Conservation (phyloP, 2,888 invertebrate genomes). For the Meliscaeva auricollis region DNA sequence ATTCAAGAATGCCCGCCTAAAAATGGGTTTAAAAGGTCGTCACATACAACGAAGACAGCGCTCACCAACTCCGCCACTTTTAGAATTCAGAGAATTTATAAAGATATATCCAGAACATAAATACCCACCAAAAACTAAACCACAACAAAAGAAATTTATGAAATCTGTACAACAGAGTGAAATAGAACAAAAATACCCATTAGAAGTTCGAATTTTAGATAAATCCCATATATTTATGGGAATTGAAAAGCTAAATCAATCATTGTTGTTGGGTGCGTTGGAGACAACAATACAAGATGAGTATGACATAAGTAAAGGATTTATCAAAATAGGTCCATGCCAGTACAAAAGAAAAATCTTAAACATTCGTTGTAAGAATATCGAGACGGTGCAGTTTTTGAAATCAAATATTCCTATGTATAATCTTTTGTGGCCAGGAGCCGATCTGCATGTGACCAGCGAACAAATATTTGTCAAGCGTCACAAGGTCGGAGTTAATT, state of each 20-base stretch:
- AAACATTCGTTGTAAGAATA: background rate
- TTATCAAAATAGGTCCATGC: slow-evolving; percentile 1
- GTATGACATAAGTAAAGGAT: background rate
- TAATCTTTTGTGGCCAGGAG: background rate
- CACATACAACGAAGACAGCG: no score
- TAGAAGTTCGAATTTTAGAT: slow-evolving; percentile 5
- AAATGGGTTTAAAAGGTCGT: background rate
- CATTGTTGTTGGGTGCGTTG: background rate
- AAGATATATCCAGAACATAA: no score
- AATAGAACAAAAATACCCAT: background rate
- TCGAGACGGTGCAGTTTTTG: slow-evolving; percentile 8
- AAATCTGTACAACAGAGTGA: no score
- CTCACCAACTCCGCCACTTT: no score
- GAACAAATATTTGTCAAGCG: background rate
- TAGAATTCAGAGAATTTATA: no score
- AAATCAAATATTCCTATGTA: background rate
- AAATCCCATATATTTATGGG: background rate
- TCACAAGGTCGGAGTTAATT: background rate
- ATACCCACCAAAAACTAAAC: no score
- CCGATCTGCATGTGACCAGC: background rate
- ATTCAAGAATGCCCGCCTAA: background rate
- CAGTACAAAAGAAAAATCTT: background rate
- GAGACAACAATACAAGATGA: slow-evolving; percentile 4
- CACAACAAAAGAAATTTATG: no score
- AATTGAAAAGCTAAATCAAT: background rate